These are phyloP conservation scores for Ceratina japonica DNA, from an alignment of 1,140 invertebrate genomes.

Conservation along the genomic window DNA sequence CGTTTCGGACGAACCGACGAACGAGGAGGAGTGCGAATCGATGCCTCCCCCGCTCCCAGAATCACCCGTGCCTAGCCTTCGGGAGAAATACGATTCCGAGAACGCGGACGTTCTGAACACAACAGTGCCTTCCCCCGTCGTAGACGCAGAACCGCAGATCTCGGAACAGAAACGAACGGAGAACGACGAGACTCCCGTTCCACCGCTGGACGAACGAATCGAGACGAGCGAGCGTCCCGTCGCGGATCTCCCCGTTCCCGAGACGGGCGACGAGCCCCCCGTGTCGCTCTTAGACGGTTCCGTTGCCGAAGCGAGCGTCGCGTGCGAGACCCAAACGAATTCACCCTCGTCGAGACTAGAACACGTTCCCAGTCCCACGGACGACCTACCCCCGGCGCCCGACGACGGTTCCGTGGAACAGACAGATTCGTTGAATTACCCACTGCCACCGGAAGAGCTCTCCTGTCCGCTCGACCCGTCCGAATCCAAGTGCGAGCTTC, in stretches of 20 bases:
- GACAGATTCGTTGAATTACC: constrained; percentile 43
- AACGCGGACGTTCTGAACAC: not conserved
- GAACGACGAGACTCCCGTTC: constrained; percentile 4
- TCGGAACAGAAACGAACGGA: not conserved
- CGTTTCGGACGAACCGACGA: not conserved
- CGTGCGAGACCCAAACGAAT: constrained; percentile 9
- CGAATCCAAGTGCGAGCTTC: constrained; percentile 25
- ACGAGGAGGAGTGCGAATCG: constrained; percentile 51
- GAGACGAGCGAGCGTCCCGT: not conserved
- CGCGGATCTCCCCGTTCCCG: not conserved
- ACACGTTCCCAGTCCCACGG: constrained; percentile 10
- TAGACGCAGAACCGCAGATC: not conserved
- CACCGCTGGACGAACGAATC: not conserved
- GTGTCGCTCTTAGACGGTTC: not conserved
- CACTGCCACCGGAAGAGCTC: constrained; percentile 61
- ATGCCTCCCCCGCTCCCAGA: constrained; percentile 68
- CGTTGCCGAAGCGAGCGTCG: not conserved
- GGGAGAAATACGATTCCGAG: constrained; percentile 7
- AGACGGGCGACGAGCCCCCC: not conserved
- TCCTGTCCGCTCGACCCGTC: constrained; percentile 38
- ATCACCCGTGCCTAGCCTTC: constrained; percentile 64
- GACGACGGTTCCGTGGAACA: constrained; percentile 18
- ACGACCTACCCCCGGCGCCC: constrained; percentile 52
- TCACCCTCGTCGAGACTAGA: constrained; percentile 26
- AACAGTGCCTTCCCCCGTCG: not conserved